Percentiles rank a stretch among this genome's conserved stretches.
These are phyloP conservation scores for Campylorhamphus procurvoides DNA, from an alignment of 2,113 vertebrate species.

Conservation along the genomic window DNA sequence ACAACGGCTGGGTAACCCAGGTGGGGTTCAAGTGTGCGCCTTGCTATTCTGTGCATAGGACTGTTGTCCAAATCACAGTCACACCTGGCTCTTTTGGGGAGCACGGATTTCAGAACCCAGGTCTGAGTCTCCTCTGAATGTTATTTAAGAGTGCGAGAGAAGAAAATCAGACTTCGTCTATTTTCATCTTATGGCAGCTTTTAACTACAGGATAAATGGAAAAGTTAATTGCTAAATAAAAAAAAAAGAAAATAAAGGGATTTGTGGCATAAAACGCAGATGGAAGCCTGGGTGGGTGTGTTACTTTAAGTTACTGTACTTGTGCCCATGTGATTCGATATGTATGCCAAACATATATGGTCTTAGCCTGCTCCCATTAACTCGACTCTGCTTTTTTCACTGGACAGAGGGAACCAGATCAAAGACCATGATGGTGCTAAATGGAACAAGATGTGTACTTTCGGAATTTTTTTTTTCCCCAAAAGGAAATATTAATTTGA, in stretches of 20 bases:
- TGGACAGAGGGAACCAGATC: slow-evolving; percentile 46
- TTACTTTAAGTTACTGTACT: slow-evolving; percentile 20
- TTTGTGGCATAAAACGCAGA: slow-evolving; percentile 31
- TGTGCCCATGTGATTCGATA: neutral
- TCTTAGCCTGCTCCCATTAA: slow-evolving; percentile 50
- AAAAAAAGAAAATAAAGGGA: slow-evolving; percentile 27
- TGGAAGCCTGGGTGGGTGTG: slow-evolving; percentile 14
- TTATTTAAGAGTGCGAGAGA: slow-evolving; percentile 21
- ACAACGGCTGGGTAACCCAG: slow-evolving; percentile 52
- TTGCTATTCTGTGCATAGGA: neutral
- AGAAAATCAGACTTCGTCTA: slow-evolving; percentile 18
- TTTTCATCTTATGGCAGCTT: slow-evolving; percentile 31
- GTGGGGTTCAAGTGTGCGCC: slow-evolving; percentile 19
- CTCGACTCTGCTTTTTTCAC: neutral
- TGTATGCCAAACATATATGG: slow-evolving; percentile 55
- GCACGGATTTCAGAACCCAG: neutral
- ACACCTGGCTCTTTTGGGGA: slow-evolving; percentile 36
- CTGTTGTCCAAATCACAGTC: slow-evolving; percentile 26
- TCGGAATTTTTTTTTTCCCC: slow-evolving; percentile 33
- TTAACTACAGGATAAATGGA: slow-evolving; percentile 47
- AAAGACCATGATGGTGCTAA: slow-evolving; percentile 69
- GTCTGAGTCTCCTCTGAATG: slow-evolving; percentile 38
- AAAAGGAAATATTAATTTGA: slow-evolving; percentile 67
- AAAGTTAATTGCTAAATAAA: slow-evolving; percentile 56
- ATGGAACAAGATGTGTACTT: slow-evolving; percentile 64